Conservation (phyloP, 2,797 vertebrate species). For the Enteromius fasciolatus region DNA sequence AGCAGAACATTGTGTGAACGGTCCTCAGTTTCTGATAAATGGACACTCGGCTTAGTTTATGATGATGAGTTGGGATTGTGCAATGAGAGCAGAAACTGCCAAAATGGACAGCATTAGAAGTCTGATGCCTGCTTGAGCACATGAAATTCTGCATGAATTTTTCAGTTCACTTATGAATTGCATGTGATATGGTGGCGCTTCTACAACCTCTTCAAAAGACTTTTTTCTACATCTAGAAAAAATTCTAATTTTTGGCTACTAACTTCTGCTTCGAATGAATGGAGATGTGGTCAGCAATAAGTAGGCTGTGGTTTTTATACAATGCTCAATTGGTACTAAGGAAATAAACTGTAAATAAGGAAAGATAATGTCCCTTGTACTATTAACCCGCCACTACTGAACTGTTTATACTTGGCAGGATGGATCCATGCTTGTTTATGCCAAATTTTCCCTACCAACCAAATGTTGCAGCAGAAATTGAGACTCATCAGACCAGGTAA, state of each 20-base stretch:
- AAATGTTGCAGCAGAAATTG: slow-evolving; percentile 39
- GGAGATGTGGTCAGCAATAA: not conserved
- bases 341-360: not conserved
- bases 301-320: not conserved
- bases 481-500: not conserved
- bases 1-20: slow-evolving; percentile 60
- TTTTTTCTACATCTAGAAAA: not conserved
- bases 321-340: not conserved
- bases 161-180: slow-evolving; percentile 40
- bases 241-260: not conserved
- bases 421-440: slow-evolving; percentile 51
- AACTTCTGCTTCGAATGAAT: not conserved
- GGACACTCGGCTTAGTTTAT: slow-evolving; percentile 78
- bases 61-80: slow-evolving; percentile 80
- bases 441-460: slow-evolving; percentile 44
- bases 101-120: slow-evolving; percentile 68
- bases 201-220: not conserved
- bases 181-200: slow-evolving; percentile 15
- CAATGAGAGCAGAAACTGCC: slow-evolving; percentile 67
- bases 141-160: slow-evolving; percentile 66
- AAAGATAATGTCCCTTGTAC: not conserved
- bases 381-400: not conserved
- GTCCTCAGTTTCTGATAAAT: slow-evolving; percentile 74
- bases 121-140: slow-evolving; percentile 63
- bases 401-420: slow-evolving; percentile 43